Evolutionary conservation across 1,140 invertebrate genomes (phyloP).

Genomic region (Orussus abietinus): DNA sequence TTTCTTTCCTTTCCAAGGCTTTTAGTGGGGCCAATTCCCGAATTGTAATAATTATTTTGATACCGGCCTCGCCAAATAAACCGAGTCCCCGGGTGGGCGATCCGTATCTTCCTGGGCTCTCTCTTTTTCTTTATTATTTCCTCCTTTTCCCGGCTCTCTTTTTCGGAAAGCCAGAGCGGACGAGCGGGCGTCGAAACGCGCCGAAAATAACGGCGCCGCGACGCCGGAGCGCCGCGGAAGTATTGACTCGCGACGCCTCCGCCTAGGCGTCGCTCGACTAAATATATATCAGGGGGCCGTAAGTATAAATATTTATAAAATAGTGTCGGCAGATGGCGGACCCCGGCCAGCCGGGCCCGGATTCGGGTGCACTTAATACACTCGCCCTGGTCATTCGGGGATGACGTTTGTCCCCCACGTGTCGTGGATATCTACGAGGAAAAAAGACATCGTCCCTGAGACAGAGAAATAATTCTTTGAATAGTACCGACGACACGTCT

Average conservation of each 20-base stretch:
- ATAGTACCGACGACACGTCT: no score
- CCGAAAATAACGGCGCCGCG: constrained; percentile 23
- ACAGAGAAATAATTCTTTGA: no score
- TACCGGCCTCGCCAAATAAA: not conserved
- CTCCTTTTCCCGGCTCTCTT: no score
- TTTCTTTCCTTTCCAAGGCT: no score
- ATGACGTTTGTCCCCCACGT: no score
- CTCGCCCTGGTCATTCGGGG: not conserved
- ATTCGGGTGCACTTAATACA: not conserved
- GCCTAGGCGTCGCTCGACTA: constrained; percentile 18
- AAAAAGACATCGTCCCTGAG: no score
- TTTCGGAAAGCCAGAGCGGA: no score
- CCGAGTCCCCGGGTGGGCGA: not conserved
- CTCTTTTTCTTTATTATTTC: no score
- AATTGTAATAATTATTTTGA: constrained; percentile 15
- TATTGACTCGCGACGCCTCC: constrained; percentile 12
- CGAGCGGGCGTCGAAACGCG: constrained; percentile 2
- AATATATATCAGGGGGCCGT: constrained; percentile 21
- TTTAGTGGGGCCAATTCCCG: no score
- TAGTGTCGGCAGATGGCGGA: constrained; percentile 31
- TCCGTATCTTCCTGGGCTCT: no score
- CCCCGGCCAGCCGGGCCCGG: no score
- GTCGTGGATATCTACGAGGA: no score
- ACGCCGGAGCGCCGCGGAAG: constrained; percentile 11
- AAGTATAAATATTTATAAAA: constrained; percentile 34